Base-by-base conservation (phyloP, 2,113 vertebrate genomes). In the Brienomyrus brachyistius region DNA sequence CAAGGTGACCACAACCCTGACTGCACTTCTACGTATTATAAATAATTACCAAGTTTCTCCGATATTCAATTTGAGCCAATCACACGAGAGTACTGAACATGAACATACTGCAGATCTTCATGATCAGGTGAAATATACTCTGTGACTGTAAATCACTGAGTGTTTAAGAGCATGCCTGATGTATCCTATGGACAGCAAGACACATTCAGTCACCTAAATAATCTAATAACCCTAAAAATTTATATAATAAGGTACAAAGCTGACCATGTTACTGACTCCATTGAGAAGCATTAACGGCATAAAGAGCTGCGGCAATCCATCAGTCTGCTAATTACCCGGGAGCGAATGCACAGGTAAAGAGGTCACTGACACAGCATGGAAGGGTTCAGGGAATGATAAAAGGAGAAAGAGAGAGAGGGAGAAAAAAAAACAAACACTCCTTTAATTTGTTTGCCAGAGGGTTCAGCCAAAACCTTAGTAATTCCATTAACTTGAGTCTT, bases 401-500 rank as follows among this genome's bases (percentile, higher is more conserved):
- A 66, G 62, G 54, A 62, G 86, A 21, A 48, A 52, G 90, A 90
- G 87, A 9, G 1, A 85, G 31, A 21, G 15, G 47, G 87, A 90
- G 88, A 90, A 89, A 90, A 90, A 92, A 90, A 85, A 90, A 89
- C 86, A 88, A 91, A 88, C 88, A 87, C 52, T 90, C 70, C 90
- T 90, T 93, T 86, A 70, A 90, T 89, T 90, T 88, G 85, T 89
- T 89, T 89, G 85, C 92, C 91, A 89, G 92, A 62, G 89, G 62
- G 91, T 89, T 86, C 51, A 90, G 91, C 90, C 92, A 92, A 90
- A 92, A 90, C 90, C 82, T 88, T 54, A 90, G 89, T 90, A 92
- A 93, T 90, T 92, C 92, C 89, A 92, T 92, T 91, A 92, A 91
- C 80, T 91, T 90, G 89, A 92, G 91, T 90, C 90, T 88, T 88